Base-by-base conservation (phyloP, 2,888 invertebrate genomes). In the Amphipyra tragopoginis region DNA sequence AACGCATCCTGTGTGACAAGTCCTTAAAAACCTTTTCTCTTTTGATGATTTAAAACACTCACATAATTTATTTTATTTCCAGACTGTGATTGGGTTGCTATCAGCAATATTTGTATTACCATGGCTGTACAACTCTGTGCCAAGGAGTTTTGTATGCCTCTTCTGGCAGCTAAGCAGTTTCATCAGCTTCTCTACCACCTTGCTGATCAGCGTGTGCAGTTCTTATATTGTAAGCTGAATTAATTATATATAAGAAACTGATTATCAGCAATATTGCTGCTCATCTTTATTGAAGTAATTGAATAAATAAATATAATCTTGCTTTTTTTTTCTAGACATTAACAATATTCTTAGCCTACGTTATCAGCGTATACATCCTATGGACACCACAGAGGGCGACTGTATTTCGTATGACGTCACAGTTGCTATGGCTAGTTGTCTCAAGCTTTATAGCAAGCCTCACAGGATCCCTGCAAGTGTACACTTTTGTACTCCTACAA, bases 381-480 rank as follows among this genome's bases (percentile, higher is more conserved):
- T 98, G 98, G 98, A 96, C 95, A 38, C 96, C 97, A 0, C 94
- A 96, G 66, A 96, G 97, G 65, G 96, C 96, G 14, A 90, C 91
- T 6, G 91, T 95, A 56, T 97, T 97, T 83, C 96, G 97, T 42
- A 95, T 96, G 51, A 96, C 96, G 9, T 97, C 98, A 0, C 96
- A 96, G 72, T 90, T 96, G 0, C 89, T 97, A 21, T 98, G 98
- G 98, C 90, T 97, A 11, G 93, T 97, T 5, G 90, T 97, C 36
- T 96, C 97, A 15, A 96, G 97, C 73, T 98, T 97, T 84, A 80
- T 97, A 10, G 97, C 98, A 47, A 97, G 97, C 76, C 95, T 97
- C 39, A 95, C 97, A 1, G 98, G 97, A 0, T 95, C 96, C 0
- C 95, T 97, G 42, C 96, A 97, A 89, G 96, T 97, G n/a, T 96